Percentiles rank a stretch among this genome's conserved stretches.
Evolutionary conservation across 2,113 vertebrate genomes (phyloP).

Genomic region (Petromus typicus): DNA sequence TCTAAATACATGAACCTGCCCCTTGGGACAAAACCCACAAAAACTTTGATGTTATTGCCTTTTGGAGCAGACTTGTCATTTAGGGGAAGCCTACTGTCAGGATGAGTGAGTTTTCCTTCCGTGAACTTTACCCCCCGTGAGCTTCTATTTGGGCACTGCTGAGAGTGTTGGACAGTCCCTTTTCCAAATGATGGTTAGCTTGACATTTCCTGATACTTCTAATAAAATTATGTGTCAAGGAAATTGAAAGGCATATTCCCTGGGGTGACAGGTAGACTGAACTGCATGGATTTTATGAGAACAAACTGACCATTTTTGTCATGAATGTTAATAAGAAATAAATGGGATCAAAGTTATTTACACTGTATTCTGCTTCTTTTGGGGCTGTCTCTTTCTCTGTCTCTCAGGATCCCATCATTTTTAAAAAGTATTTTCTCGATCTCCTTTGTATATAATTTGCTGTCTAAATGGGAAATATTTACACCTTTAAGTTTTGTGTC

Average conservation of each 20-base stretch:
- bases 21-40: conserved; percentile 55
- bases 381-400: conserved; percentile 21
- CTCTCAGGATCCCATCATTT: not conserved
- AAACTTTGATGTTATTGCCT: conserved; percentile 50
- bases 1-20: conserved; percentile 49
- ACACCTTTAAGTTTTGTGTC: conserved; percentile 61
- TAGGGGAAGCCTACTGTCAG: conserved; percentile 62
- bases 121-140: conserved; percentile 62
- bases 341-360: conserved; percentile 72
- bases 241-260: conserved; percentile 76
- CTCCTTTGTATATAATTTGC: conserved; percentile 50
- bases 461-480: conserved; percentile 47
- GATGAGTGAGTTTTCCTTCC: conserved; percentile 68
- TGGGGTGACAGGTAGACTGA: conserved; percentile 70
- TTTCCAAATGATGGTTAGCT: conserved; percentile 72
- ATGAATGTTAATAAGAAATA: conserved; percentile 80
- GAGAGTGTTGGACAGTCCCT: conserved; percentile 67
- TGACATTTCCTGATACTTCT: conserved; percentile 77
- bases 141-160: conserved; percentile 58
- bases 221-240: conserved; percentile 78
- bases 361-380: conserved; percentile 36
- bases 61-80: conserved; percentile 49
- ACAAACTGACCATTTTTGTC: conserved; percentile 78
- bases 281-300: conserved; percentile 72
- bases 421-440: not conserved